A percentile compares a stretch with the other conserved stretches of the same genome.
Evolutionary conservation across 2,113 vertebrate species (phyloP).

Genomic region (Callorhinus ursinus): DNA sequence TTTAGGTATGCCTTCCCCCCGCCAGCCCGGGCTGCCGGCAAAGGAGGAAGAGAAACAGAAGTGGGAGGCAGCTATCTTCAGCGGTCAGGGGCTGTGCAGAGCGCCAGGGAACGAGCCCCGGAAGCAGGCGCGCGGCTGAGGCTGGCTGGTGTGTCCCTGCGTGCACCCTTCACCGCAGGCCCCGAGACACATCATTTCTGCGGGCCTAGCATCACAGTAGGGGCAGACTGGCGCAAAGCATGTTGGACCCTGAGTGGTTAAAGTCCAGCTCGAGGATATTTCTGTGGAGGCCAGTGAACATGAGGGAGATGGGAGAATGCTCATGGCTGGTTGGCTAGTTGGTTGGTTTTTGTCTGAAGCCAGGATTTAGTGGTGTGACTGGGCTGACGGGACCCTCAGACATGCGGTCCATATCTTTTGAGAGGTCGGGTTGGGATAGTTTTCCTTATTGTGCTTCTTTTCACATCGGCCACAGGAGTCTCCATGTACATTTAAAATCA

Average conservation of each 20-base stretch:
- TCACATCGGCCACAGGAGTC: background rate
- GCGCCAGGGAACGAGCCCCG: too few relatives aligned
- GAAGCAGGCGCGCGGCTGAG: background rate
- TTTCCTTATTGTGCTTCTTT: background rate
- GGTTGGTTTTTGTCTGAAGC: background rate
- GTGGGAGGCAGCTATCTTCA: fast-evolving
- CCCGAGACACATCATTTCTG: background rate
- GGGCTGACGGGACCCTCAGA: background rate
- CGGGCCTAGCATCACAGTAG: fast-evolving
- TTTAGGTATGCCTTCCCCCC: fast-evolving
- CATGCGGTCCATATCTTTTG: background rate
- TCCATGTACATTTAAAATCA: background rate
- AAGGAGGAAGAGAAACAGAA: background rate
- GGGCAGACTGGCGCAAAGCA: background rate
- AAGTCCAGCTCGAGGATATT: background rate
- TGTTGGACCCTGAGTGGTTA: background rate
- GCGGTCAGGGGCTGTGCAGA: background rate
- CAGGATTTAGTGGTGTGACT: background rate
- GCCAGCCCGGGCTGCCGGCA: too few relatives aligned
- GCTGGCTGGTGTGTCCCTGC: background rate
- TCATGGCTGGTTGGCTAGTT: too few relatives aligned
- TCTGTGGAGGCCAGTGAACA: background rate
- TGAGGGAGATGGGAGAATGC: background rate
- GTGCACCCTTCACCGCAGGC: fast-evolving
- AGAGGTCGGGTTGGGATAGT: background rate